Conservation (phyloP, 2,113 vertebrate genomes). For the Willisornis vidua region DNA sequence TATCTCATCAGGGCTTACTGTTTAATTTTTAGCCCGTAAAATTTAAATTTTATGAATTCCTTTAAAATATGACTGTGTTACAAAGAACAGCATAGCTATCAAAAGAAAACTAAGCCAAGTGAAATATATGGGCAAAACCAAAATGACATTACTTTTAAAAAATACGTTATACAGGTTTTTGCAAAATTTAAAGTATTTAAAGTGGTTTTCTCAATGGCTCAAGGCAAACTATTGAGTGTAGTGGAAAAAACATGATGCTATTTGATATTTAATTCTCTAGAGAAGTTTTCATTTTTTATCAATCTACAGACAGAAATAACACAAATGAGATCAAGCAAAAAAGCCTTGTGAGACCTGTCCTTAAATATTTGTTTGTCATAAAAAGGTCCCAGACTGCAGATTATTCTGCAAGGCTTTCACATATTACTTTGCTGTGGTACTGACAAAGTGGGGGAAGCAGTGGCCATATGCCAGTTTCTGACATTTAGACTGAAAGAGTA, state of each 20-base stretch:
- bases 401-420: neutral
- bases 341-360: neutral
- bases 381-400: neutral
- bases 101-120: neutral
- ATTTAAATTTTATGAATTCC: neutral
- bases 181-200: neutral
- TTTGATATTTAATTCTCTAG: conserved; percentile 3
- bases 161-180: neutral
- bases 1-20: neutral
- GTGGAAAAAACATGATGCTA: neutral
- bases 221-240: neutral
- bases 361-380: conserved; percentile 15
- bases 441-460: neutral
- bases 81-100: neutral
- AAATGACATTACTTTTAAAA: neutral
- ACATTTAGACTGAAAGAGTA: neutral
- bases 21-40: neutral
- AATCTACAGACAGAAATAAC: neutral
- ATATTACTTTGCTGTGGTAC: neutral
- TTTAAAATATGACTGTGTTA: neutral
- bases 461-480: neutral
- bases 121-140: neutral
- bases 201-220: neutral
- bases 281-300: conserved; percentile 19
- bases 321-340: neutral